phyloP scores from a whole-genome alignment of 92 coral and sea anemone species.

The Palythoa heliodiscus region DNA sequence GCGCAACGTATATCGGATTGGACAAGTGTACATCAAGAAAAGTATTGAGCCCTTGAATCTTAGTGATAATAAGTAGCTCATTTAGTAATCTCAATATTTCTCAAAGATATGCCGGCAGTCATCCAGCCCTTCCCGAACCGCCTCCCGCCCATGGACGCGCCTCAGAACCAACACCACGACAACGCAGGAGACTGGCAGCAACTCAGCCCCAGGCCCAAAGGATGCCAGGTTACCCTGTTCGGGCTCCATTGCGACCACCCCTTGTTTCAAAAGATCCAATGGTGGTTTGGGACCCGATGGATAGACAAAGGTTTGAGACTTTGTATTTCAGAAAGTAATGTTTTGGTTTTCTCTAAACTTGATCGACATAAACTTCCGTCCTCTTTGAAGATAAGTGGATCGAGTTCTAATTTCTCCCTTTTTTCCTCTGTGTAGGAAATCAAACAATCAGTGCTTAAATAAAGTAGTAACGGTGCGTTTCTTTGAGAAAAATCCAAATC shows the following conservation, averaged over 20 bases:
- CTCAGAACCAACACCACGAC: conserved; percentile 94
- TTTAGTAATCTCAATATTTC: not conserved
- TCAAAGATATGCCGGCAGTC: conserved; percentile 73
- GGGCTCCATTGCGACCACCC: conserved; percentile 83
- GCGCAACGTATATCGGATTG: too few relatives aligned
- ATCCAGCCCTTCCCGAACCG: conserved; percentile 95
- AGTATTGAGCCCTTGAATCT: not conserved
- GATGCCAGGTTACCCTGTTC: conserved; percentile 78
- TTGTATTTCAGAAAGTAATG: not conserved
- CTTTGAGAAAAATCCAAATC: too few relatives aligned
- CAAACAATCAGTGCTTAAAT: too few relatives aligned
- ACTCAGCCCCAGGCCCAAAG: conserved; percentile 76
- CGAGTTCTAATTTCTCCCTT: too few relatives aligned
- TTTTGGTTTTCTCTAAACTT: not conserved
- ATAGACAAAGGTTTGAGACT: conserved; percentile 80
- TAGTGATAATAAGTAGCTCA: not conserved
- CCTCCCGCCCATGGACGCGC: conserved; percentile 98
- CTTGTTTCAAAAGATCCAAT: conserved; percentile 93
- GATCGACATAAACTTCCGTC: not conserved
- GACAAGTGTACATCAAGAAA: too few relatives aligned
- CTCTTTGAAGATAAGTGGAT: not conserved
- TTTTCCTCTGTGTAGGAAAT: too few relatives aligned
- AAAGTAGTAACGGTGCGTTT: too few relatives aligned
- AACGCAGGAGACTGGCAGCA: conserved; percentile 79
- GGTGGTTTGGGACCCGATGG: conserved; percentile 99